Base-by-base conservation (phyloP, 1,140 invertebrate species). In the Drosophila truncata region DNA sequence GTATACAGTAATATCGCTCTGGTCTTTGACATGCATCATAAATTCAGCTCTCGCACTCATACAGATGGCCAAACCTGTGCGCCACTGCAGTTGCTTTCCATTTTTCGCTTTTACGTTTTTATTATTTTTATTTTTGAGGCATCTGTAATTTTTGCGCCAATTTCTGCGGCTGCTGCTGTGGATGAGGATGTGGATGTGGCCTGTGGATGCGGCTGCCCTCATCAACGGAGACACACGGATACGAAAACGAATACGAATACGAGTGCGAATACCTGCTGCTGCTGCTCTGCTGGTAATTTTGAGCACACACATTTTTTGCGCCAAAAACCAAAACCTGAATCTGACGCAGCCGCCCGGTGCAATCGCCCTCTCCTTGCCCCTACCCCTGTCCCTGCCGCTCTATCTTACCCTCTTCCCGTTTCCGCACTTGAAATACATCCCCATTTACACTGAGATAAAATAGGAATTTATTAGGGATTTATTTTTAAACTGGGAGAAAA, bases 251-350 rank as follows among this genome's bases (percentile, higher is more conserved):
- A 52, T 59, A 57, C 64, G 59, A 67, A 85, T 85, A 86, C 65
- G 47, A 62, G 52, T 61, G 64, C 65, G 59, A 77, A 85, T 84
- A 85, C 80, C 84, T 88, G 83, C 79, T 82, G 71, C 33, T 27
- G 46, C 23, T 16, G 42, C 46, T 49, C 80, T 76, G 77, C 50
- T 71, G 72, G 67, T 77, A 78, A 85, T 88, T 83, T 88, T 87
- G 83, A 87, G 83, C 84, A 73, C 66, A 82, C 33, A 78, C 33
- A 59, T 72, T 73, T 83, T 87, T 87, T 87, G 83, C 83, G 83
- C 83, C 84, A 87, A 88, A 73, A 88, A 88, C 71, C 84, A 88
- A 88, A 87, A 87, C 84, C 84, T 80, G 84, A 87, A 87, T 88
- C 84, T 74, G 71, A 64, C 67, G 70, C 80, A 82, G 83, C 71